Conservation (phyloP, 2,888 invertebrate species). For the Opisthograptis luteolata region DNA sequence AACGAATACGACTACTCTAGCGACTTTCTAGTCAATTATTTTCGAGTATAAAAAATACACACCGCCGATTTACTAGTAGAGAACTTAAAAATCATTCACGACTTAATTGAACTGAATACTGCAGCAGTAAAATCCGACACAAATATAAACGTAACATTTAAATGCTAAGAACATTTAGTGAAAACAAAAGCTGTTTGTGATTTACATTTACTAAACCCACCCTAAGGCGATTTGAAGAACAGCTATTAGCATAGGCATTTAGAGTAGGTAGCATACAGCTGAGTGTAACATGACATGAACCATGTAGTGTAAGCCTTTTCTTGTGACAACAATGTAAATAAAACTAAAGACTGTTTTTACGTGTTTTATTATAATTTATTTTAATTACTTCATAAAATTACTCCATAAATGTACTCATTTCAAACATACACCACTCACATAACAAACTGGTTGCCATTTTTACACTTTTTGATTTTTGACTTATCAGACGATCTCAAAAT, state of each 20-base stretch:
- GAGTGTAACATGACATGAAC: slow-evolving; percentile 46
- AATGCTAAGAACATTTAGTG: slow-evolving; percentile 36
- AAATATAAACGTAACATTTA: slow-evolving; percentile 23
- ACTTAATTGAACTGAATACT: slow-evolving; percentile 33
- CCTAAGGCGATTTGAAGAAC: slow-evolving; percentile 56
- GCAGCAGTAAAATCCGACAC: slow-evolving; percentile 39
- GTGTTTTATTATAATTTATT: slow-evolving; percentile 63
- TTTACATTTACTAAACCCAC: slow-evolving; percentile 70
- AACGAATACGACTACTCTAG: slow-evolving; percentile 32
- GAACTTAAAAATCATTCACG: slow-evolving; percentile 28
- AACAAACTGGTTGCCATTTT: slow-evolving; percentile 37
- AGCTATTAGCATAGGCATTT: slow-evolving; percentile 51
- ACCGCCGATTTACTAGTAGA: slow-evolving; percentile 22
- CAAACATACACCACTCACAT: slow-evolving; percentile 36
- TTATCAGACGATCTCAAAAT: not conserved
- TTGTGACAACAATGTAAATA: slow-evolving; percentile 71
- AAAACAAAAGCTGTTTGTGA: slow-evolving; percentile 65
- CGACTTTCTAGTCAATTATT: slow-evolving; percentile 50
- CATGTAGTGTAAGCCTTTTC: slow-evolving; percentile 57
- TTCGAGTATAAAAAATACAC: slow-evolving; percentile 31
- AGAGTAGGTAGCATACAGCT: slow-evolving; percentile 39
- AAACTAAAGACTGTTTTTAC: slow-evolving; percentile 65
- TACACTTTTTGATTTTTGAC: slow-evolving; percentile 8
- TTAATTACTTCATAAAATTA: slow-evolving; percentile 65
- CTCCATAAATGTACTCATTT: slow-evolving; percentile 45